Conservation (phyloP, 37 sponge, comb jelly and placozoan species). For the Tethya wilhelma region DNA sequence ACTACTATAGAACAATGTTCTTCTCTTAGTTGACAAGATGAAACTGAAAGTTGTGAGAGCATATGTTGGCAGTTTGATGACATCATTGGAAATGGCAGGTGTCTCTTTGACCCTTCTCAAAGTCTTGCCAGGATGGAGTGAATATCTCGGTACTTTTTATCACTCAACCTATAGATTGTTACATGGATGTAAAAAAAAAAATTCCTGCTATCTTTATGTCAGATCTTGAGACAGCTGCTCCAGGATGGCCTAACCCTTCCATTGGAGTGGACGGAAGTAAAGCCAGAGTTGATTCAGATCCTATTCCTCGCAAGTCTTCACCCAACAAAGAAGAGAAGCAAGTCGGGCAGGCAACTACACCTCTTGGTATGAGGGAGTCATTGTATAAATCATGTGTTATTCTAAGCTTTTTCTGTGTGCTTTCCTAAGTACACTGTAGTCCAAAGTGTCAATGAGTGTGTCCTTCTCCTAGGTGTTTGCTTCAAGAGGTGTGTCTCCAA, state of each 20-base stretch:
- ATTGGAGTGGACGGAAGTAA: slow-evolving; percentile 1
- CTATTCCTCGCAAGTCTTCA: neutral
- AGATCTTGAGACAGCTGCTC: slow-evolving; percentile 74
- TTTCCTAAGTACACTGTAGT: too few species aligned
- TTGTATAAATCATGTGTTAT: too few species aligned
- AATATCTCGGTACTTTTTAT: slow-evolving; percentile 49
- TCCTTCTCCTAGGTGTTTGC: neutral
- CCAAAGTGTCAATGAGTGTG: too few species aligned
- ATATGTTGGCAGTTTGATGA: slow-evolving; percentile 80
- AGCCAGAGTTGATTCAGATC: slow-evolving; percentile 24
- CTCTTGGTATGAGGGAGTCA: too few species aligned
- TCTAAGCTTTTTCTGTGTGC: too few species aligned
- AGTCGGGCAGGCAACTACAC: neutral
- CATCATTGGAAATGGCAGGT: slow-evolving; percentile 97
- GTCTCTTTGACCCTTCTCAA: slow-evolving; percentile 88
- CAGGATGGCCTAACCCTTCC: slow-evolving; percentile 71
- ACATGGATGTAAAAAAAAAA: neutral
- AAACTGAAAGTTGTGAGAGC: slow-evolving; percentile 56
- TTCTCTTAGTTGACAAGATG: neutral
- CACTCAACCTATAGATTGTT: slow-evolving; percentile 9
- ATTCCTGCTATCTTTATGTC: neutral
- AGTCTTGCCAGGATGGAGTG: slow-evolving; percentile 21
- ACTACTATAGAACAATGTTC: too few species aligned
- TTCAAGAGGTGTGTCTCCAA: slow-evolving; percentile 54
- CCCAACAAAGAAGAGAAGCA: neutral